phyloP scores from a whole-genome alignment of 2,797 vertebrate genomes.

The Tragelaphus eurycerus region DNA sequence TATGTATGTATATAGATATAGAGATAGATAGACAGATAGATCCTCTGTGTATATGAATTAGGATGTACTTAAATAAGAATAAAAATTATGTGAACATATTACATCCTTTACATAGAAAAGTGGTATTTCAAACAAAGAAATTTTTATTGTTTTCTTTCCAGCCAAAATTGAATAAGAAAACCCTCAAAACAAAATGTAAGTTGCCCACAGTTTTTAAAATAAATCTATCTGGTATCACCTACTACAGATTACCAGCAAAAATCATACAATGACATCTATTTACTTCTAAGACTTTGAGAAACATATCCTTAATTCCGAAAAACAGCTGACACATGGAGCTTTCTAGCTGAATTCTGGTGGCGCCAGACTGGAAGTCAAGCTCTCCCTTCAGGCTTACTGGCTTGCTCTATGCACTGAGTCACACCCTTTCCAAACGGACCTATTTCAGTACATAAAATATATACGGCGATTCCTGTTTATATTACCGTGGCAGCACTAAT shows the following conservation, averaged over 20 bases:
- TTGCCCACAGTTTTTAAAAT: not conserved
- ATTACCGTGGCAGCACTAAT: rapidly evolving
- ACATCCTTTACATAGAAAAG: not conserved
- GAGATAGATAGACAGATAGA: not conserved
- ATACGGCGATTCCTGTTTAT: not conserved
- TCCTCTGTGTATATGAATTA: not conserved
- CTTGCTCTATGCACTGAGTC: not conserved
- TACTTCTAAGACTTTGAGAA: not conserved
- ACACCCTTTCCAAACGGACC: not conserved
- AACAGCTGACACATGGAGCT: not conserved
- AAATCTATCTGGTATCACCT: not conserved
- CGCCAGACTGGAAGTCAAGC: not conserved
- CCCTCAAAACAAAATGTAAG: not conserved
- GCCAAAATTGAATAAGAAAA: not conserved
- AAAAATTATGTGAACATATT: not conserved
- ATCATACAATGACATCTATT: not conserved
- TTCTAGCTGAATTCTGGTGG: not conserved
- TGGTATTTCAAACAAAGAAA: not conserved
- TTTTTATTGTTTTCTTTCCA: not conserved
- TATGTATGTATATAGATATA: not conserved
- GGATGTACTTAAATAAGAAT: not conserved
- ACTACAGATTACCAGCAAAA: not conserved
- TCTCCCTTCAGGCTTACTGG: not conserved
- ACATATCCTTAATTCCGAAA: not conserved
- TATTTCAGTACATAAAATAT: not conserved